Conservation (phyloP, 2,113 vertebrate species). For the Harpagus bidentatus region DNA sequence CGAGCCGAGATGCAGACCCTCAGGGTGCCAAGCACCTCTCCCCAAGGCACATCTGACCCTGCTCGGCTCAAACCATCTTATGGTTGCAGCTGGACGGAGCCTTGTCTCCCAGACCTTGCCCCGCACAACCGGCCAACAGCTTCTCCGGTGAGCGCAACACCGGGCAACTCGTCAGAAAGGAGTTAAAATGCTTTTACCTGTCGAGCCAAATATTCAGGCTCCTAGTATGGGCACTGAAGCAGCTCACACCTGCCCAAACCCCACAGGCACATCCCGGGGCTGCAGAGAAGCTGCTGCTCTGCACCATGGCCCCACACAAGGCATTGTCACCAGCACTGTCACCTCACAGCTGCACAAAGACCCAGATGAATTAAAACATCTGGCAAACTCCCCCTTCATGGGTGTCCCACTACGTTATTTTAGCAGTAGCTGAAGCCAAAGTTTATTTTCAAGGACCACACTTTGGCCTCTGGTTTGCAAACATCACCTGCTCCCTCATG, state of each 20-base stretch:
- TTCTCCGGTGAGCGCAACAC: not conserved
- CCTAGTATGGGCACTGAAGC: not conserved
- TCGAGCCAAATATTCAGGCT: not conserved
- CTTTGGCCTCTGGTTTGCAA: not conserved
- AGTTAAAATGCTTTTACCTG: not conserved
- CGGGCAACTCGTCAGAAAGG: accelerated
- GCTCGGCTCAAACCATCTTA: not conserved
- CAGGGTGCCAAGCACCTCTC: not conserved
- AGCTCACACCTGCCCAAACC: not conserved
- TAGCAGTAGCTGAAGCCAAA: not conserved
- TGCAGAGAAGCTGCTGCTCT: not conserved
- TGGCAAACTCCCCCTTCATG: accelerated
- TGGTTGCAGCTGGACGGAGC: not conserved
- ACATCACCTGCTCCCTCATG: not conserved
- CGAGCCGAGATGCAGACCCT: accelerated
- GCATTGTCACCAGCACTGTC: not conserved
- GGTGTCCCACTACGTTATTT: accelerated
- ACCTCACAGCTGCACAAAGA: not conserved
- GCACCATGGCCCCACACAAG: accelerated
- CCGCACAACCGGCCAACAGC: not conserved
- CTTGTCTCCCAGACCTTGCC: not conserved
- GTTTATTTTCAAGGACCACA: not conserved
- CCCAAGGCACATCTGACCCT: not conserved
- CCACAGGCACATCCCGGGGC: accelerated
- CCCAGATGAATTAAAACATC: not conserved